These are phyloP conservation scores for Porites lutea DNA, from an alignment of 64 coral and sea anemone species.

Conservation along the genomic window DNA sequence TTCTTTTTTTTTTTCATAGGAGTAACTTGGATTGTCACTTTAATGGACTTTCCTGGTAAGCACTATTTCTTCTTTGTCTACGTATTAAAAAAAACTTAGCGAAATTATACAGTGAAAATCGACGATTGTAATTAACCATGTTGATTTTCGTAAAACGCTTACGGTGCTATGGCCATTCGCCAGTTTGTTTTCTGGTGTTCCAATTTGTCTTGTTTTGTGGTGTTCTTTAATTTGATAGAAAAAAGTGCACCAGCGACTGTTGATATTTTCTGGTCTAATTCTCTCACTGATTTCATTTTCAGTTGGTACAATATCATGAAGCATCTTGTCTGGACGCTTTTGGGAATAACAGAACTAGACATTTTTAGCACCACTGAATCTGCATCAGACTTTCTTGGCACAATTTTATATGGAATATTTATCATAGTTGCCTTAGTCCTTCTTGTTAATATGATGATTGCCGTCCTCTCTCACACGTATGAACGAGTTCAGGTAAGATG, in stretches of 20 bases:
- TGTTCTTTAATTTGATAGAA: neutral
- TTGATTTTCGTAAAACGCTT: too few relatives aligned
- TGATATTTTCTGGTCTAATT: neutral
- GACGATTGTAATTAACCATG: too few relatives aligned
- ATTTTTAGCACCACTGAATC: conserved; percentile 18
- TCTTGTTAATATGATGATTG: conserved; percentile 56
- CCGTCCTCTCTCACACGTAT: conserved; percentile 32
- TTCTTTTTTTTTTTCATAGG: neutral
- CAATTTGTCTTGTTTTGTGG: neutral
- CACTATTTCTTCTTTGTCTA: too few relatives aligned
- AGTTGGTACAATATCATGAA: conserved; percentile 42
- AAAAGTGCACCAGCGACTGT: neutral
- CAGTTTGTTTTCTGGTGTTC: neutral
- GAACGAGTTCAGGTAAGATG: conserved; percentile 28
- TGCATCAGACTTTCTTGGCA: neutral
- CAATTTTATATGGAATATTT: conserved; percentile 29
- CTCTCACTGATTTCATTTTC: neutral
- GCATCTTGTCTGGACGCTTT: conserved; percentile 35
- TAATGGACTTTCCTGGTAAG: conserved; percentile 12
- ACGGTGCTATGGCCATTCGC: too few relatives aligned
- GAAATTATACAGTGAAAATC: neutral
- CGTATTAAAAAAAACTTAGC: neutral
- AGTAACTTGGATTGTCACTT: neutral
- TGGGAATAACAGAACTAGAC: conserved; percentile 41
- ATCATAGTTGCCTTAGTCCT: conserved; percentile 31